phyloP scores from a whole-genome alignment of 2,888 invertebrate species.

The Latheticus oryzae region DNA sequence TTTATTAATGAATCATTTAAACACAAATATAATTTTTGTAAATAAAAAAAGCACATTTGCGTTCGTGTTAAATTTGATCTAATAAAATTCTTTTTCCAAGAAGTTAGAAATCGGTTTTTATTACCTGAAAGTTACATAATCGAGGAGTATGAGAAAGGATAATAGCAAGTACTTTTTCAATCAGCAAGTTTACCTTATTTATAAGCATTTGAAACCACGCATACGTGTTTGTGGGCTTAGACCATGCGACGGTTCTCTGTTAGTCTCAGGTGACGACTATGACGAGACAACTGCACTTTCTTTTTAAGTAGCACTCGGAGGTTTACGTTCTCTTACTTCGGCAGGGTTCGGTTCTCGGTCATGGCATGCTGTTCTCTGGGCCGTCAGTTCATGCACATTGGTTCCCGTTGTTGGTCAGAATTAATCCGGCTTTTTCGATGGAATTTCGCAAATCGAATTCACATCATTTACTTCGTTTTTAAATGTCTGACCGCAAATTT shows the following conservation, averaged over 20 bases:
- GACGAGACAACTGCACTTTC: slow-evolving; percentile 52
- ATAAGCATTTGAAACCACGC: too few species aligned
- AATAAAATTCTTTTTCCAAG: too few species aligned
- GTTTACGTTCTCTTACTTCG: slow-evolving; percentile 45
- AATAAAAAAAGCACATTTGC: neutral
- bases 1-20: too few species aligned
- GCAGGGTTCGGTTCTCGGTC: slow-evolving; percentile 57
- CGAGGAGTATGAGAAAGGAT: too few species aligned
- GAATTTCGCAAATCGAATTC: slow-evolving; percentile 49
- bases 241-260: slow-evolving; percentile 40
- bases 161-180: too few species aligned
- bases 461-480: slow-evolving; percentile 42
- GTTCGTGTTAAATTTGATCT: too few species aligned
- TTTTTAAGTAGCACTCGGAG: slow-evolving; percentile 43
- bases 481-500: slow-evolving; percentile 46
- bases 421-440: slow-evolving; percentile 21
- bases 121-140: too few species aligned
- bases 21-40: neutral
- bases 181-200: too few species aligned
- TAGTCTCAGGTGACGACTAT: too few species aligned
- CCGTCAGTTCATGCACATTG: slow-evolving; percentile 59
- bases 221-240: slow-evolving; percentile 28
- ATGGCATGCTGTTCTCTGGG: slow-evolving; percentile 57
- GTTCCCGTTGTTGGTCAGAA: slow-evolving; percentile 43
- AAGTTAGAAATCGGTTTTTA: too few species aligned